A percentile compares a stretch with the other conserved stretches of the same genome.
Evolutionary conservation across 2,888 invertebrate species (phyloP).

Genomic region (Xestia sexstrigata): DNA sequence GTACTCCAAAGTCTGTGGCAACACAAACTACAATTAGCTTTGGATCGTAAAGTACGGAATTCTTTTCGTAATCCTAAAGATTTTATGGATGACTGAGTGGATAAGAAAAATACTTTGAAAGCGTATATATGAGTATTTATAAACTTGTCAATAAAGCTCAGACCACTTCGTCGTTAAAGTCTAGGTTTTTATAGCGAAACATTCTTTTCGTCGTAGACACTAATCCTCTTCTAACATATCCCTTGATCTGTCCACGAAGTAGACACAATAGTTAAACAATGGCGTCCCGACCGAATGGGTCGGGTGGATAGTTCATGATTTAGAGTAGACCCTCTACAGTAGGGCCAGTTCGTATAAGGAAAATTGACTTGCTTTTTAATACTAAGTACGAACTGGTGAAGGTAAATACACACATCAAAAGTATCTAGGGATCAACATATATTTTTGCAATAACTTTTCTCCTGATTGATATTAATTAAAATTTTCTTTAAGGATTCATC

Average conservation of each 20-base stretch:
- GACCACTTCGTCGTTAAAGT: constrained; percentile 1
- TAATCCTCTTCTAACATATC: not conserved
- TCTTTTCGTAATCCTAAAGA: not conserved
- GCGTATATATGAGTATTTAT: constrained; percentile 9
- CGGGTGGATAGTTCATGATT: too few relatives aligned
- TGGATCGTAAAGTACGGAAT: constrained; percentile 12
- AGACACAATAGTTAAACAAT: too few relatives aligned
- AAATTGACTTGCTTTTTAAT: not conserved
- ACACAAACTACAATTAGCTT: constrained; percentile 11
- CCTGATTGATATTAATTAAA: too few relatives aligned
- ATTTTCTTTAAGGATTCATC: too few relatives aligned
- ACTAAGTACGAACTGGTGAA: not conserved
- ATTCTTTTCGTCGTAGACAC: constrained; percentile 10
- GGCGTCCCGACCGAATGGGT: too few relatives aligned
- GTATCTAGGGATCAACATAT: too few relatives aligned
- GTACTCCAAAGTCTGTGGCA: constrained; percentile 17
- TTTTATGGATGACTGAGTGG: not conserved
- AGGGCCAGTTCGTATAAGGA: not conserved
- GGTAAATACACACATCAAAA: too few relatives aligned
- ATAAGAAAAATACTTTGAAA: not conserved
- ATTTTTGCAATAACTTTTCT: too few relatives aligned
- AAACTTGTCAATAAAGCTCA: constrained; percentile 3
- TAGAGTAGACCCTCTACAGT: not conserved
- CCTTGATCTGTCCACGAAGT: too few relatives aligned
- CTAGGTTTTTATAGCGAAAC: constrained; percentile 8